These are phyloP conservation scores for Volucella inanis DNA, from an alignment of 2,888 invertebrate species.

Conservation along the genomic window DNA sequence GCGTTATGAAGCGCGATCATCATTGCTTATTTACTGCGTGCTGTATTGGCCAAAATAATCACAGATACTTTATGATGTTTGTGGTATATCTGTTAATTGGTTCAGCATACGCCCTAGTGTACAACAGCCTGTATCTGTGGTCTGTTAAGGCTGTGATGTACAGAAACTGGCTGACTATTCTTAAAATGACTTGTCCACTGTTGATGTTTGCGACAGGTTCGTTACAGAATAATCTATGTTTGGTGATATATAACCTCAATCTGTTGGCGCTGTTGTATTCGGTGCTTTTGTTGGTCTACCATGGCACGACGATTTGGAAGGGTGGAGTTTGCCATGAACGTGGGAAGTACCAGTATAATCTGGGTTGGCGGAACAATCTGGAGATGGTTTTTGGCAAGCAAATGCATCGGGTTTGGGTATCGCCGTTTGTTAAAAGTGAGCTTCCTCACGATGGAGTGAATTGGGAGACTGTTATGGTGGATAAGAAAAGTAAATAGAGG, in stretches of 20 bases:
- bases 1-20: constrained; percentile 92
- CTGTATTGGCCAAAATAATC: constrained; percentile 93
- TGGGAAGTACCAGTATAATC: constrained; percentile 86
- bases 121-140: constrained; percentile 88
- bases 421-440: constrained; percentile 89
- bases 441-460: constrained; percentile 90
- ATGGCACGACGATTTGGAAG: constrained; percentile 87
- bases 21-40: constrained; percentile 94
- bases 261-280: constrained; percentile 87
- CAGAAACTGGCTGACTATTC: constrained; percentile 84
- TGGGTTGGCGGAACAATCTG: constrained; percentile 88
- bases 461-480: constrained; percentile 82
- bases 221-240: constrained; percentile 86
- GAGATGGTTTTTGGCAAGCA: constrained; percentile 89
- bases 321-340: constrained; percentile 87
- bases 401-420: constrained; percentile 91
- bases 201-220: constrained; percentile 88
- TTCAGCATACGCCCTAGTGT: constrained; percentile 88
- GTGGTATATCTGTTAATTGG: constrained; percentile 89
- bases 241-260: constrained; percentile 89
- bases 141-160: constrained; percentile 77
- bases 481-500: constrained; percentile 13
- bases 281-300: constrained; percentile 87
- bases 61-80: constrained; percentile 92
- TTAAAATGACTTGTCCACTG: constrained; percentile 89